phyloP scores from a whole-genome alignment of 2,888 invertebrate species.

The Strigamia maritima region DNA sequence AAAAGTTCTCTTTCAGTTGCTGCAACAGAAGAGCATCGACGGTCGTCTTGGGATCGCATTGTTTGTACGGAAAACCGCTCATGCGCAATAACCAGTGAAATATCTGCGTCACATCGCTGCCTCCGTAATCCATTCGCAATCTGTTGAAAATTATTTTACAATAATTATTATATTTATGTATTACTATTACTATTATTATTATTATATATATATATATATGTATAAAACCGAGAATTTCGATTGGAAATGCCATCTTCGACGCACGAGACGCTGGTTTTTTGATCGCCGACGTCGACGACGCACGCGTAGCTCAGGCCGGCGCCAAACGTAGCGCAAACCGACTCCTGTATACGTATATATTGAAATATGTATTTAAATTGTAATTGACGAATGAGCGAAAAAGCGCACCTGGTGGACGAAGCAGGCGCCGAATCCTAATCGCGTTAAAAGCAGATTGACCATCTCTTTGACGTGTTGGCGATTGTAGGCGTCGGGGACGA shows the following conservation, averaged over 20 bases:
- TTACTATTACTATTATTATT: too few species aligned
- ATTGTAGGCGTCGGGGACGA: conserved; percentile 86
- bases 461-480: conserved; percentile 79
- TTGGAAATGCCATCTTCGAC: conserved; percentile 95
- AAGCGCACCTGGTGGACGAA: conserved; percentile 70
- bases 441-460: conserved; percentile 71
- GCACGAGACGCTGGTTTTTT: conserved; percentile 92
- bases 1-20: conserved; percentile 81
- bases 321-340: conserved; percentile 80
- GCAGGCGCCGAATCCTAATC: conserved; percentile 81
- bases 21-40: conserved; percentile 74
- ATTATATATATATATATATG: too few species aligned
- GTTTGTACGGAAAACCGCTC: conserved; percentile 84
- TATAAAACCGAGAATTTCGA: conserved; percentile 64
- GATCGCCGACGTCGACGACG: conserved; percentile 91
- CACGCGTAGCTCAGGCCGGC: conserved; percentile 82
- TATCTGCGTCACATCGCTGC: conserved; percentile 85
- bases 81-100: conserved; percentile 84
- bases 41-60: conserved; percentile 69
- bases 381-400: conserved; percentile 45
- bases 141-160: conserved; percentile 44
- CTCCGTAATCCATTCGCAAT: conserved; percentile 72
- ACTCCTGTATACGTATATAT: too few species aligned
- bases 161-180: too few species aligned
- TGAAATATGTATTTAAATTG: too few species aligned